Percentiles rank a stretch among this genome's conserved stretches.
These are phyloP conservation scores for Sycophila sp. DNA, from an alignment of 1,140 invertebrate species.

Conservation along the genomic window DNA sequence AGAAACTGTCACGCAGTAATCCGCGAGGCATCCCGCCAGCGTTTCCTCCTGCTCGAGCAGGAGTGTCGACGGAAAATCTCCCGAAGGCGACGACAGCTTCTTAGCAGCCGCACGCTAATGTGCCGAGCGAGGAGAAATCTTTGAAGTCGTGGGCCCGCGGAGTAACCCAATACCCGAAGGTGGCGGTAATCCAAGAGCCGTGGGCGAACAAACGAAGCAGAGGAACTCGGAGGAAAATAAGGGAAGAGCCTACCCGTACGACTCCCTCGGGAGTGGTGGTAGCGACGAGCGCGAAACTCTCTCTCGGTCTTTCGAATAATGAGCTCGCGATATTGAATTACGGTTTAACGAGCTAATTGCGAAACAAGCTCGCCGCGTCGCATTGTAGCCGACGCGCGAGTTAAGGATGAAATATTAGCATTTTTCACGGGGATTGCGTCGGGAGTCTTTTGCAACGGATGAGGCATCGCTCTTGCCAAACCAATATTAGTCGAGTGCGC, in stretches of 20 bases:
- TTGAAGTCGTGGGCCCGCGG: no score
- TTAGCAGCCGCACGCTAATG: no score
- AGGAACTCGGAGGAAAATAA: slow-evolving; percentile 10
- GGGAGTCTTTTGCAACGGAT: slow-evolving; percentile 3
- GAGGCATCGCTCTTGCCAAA: no score
- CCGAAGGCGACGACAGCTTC: no score
- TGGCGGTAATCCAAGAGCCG: background rate
- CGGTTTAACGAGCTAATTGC: slow-evolving; percentile 45
- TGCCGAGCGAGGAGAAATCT: no score
- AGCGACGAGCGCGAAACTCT: slow-evolving; percentile 23
- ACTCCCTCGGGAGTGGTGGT: slow-evolving; percentile 23
- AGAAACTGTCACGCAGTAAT: background rate
- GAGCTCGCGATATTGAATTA: slow-evolving; percentile 45
- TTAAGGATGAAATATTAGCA: slow-evolving; percentile 3
- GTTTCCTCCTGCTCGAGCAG: no score
- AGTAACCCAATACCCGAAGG: background rate
- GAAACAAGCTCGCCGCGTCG: background rate
- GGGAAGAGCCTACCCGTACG: background rate
- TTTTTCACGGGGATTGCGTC: slow-evolving; percentile 7
- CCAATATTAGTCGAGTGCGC: no score
- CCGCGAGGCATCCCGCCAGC: no score
- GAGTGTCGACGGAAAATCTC: no score
- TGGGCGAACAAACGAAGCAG: background rate
- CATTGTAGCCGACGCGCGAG: background rate
- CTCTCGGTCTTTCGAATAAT: slow-evolving; percentile 38